These are phyloP conservation scores for Euleptes europaea DNA, from an alignment of 2,113 vertebrate species.

Conservation along the genomic window DNA sequence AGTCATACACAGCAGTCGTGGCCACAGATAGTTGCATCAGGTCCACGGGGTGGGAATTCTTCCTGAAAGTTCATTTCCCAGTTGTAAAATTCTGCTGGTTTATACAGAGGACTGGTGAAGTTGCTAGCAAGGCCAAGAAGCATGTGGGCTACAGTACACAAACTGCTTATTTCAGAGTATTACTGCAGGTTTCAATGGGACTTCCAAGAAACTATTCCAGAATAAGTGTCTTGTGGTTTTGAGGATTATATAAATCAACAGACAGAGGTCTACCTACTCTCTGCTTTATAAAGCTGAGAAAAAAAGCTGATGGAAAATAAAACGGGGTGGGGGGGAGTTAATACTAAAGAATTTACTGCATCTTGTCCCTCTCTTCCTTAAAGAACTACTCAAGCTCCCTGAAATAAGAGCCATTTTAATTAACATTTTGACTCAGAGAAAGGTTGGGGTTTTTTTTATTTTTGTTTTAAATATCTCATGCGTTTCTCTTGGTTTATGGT, in stretches of 20 bases:
- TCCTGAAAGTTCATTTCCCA: background rate
- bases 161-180: background rate
- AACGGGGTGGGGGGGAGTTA: background rate
- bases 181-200: background rate
- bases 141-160: background rate
- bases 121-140: background rate
- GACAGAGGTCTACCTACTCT: background rate
- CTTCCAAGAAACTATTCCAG: background rate
- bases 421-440: slow-evolving; percentile 45
- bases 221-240: background rate
- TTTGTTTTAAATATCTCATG: background rate
- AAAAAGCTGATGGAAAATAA: background rate
- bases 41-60: background rate
- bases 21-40: too few relatives aligned
- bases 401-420: slow-evolving; percentile 51
- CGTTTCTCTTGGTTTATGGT: slow-evolving; percentile 46
- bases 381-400: slow-evolving; percentile 22
- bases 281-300: background rate
- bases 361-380: slow-evolving; percentile 33
- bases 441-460: background rate
- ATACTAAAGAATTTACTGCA: background rate
- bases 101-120: background rate
- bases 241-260: background rate
- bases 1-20: too few relatives aligned
- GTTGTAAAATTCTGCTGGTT: background rate